phyloP scores from a whole-genome alignment of 2,113 vertebrate genomes.

The Anarhynchus alexandrinus region DNA sequence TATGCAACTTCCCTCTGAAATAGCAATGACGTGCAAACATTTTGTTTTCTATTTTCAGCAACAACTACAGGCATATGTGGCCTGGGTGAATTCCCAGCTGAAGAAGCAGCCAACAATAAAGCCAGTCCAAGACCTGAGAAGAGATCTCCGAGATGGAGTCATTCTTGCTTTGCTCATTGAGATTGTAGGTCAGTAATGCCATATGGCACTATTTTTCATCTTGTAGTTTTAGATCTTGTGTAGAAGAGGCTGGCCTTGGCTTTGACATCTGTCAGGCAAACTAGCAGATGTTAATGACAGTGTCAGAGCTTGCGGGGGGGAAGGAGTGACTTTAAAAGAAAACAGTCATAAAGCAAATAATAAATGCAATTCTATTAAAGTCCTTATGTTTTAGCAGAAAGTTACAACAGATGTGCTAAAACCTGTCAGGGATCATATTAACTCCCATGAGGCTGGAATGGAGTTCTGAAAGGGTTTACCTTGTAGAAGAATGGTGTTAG shows the following conservation, averaged over 20 bases:
- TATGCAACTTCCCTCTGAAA: too few species aligned
- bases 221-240: too few species aligned
- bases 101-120: constrained; percentile 84
- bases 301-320: neutral
- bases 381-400: neutral
- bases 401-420: neutral
- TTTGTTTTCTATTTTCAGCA: constrained; percentile 77
- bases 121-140: constrained; percentile 85
- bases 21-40: neutral
- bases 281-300: neutral
- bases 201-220: neutral
- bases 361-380: neutral
- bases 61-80: constrained; percentile 91
- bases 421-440: neutral
- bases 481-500: too few species aligned
- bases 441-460: too few species aligned
- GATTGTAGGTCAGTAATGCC: constrained; percentile 88
- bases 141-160: constrained; percentile 91
- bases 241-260: neutral
- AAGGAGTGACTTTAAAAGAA: neutral
- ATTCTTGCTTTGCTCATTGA: constrained; percentile 90
- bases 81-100: constrained; percentile 97
- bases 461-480: too few species aligned
- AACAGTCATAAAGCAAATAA: neutral
- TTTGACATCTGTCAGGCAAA: neutral